These are phyloP conservation scores for Aphis gossypii DNA, from an alignment of 1,140 invertebrate genomes.

Conservation along the genomic window DNA sequence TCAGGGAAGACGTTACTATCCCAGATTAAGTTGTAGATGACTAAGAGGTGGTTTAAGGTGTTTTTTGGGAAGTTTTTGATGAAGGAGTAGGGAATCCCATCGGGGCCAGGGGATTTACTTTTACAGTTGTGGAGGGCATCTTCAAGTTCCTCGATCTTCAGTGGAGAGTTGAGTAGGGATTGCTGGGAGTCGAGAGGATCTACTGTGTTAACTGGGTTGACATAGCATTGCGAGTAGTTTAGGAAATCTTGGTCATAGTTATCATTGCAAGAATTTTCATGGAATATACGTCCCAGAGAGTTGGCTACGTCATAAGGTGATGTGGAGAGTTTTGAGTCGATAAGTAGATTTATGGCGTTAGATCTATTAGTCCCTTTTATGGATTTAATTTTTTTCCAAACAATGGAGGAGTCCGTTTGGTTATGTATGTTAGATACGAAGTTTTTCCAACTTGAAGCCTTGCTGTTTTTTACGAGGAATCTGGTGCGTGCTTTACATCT, in stretches of 20 bases:
- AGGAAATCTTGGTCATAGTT: neutral
- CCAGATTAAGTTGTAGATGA: neutral
- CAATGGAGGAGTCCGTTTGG: neutral
- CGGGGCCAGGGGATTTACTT: neutral
- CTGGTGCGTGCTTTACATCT: neutral
- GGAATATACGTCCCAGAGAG: neutral
- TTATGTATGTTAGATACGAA: neutral
- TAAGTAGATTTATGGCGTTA: neutral
- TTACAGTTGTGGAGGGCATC: neutral
- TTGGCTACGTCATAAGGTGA: neutral
- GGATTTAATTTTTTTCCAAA: conserved; percentile 13
- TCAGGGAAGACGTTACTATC: neutral
- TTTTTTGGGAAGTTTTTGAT: neutral
- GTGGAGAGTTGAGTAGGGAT: neutral
- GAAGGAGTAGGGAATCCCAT: neutral
- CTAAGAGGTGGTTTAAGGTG: neutral
- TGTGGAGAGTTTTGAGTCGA: neutral
- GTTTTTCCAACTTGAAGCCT: neutral
- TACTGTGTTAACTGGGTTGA: neutral
- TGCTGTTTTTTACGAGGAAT: neutral
- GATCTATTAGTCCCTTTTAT: neutral
- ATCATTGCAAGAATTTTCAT: neutral
- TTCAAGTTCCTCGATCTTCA: neutral
- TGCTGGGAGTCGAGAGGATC: neutral
- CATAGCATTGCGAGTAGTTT: neutral